Evolutionary conservation across 2,113 vertebrate species (phyloP), one percentile per base, ranked within the genome.

Genomic region (Donacobius atricapilla): DNA sequence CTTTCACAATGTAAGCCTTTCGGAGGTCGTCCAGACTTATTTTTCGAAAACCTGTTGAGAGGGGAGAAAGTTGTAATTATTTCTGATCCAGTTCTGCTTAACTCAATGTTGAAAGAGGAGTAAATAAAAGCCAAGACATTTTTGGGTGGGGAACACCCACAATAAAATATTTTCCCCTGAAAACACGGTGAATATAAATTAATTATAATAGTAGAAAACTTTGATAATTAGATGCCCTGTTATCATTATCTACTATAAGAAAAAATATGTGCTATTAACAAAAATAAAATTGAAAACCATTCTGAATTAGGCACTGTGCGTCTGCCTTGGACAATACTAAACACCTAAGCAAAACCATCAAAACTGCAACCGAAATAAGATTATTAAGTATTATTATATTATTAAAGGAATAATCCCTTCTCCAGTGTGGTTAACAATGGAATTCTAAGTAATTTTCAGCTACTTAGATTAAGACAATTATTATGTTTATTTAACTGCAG

Each of bases 21-120:
- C 99, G 98, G 9, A 99, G 98, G 96, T 99, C 99, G 44, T 99
- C 99, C 27, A 99, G 98, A 94, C 99, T 99, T 97, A 99, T 99
- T 97, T 99, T 99, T 71, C 99, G 98, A 96, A 99, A 99, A 92
- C 99, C 99, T 99, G 83, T 89, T 33, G 25, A 70, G 31, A 93
- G 53, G 37, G 48, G 64, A 96, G 63, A 90, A 89, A 94, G 15
- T 56, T 71, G 3, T 11, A 54, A 56, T 69, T 76, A 85, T 45
- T 81, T 81, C 44, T 78, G 45, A 79, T n/a, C 54, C 45, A 56
- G 23, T 50, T 83, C 73, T 5, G 3, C 25, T 44, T 66, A 53
- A 73, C 24, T 37, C 18, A 13, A 1, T 24, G 20, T 15, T 48
- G 20, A 73, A 56, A 84, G 35, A 71, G 48, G 14, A 47, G 17